These are phyloP conservation scores for Sula dactylatra DNA, from an alignment of 2,113 vertebrate genomes.

Conservation along the genomic window DNA sequence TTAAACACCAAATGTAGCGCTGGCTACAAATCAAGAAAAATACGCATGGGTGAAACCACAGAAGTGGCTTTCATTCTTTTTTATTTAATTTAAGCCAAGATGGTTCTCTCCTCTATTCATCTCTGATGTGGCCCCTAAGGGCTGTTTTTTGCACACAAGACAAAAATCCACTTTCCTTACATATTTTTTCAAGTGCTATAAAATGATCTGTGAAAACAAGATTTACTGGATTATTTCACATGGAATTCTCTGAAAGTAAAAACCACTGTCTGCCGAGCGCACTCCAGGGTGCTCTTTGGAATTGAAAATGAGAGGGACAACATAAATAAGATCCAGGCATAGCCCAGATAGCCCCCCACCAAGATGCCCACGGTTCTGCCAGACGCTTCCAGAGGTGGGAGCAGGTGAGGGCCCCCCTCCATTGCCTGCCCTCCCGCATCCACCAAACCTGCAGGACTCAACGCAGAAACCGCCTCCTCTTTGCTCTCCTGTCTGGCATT, in stretches of 20 bases:
- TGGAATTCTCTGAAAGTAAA: neutral
- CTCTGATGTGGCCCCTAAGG: neutral
- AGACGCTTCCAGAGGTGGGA: neutral
- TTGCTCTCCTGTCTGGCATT: accelerated
- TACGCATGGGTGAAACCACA: neutral
- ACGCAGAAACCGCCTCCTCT: neutral
- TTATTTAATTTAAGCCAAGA: neutral
- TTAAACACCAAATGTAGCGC: neutral
- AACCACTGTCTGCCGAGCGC: accelerated
- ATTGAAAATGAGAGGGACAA: accelerated
- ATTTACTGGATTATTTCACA: neutral
- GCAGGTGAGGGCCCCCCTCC: too few relatives aligned
- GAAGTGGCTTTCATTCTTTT: neutral
- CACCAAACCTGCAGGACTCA: neutral
- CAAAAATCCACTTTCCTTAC: neutral
- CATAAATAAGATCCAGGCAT: accelerated
- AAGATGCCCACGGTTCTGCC: neutral
- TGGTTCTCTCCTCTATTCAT: neutral
- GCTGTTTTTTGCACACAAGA: neutral
- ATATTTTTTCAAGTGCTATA: neutral
- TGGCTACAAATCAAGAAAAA: slow-evolving; percentile 8
- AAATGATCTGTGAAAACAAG: neutral
- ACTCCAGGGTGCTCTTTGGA: neutral
- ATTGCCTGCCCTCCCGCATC: too few relatives aligned
- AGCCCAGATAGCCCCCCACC: too few relatives aligned